Evolutionary conservation across 2,113 vertebrate genomes (phyloP).

Genomic region (Pangasianodon gigas): DNA sequence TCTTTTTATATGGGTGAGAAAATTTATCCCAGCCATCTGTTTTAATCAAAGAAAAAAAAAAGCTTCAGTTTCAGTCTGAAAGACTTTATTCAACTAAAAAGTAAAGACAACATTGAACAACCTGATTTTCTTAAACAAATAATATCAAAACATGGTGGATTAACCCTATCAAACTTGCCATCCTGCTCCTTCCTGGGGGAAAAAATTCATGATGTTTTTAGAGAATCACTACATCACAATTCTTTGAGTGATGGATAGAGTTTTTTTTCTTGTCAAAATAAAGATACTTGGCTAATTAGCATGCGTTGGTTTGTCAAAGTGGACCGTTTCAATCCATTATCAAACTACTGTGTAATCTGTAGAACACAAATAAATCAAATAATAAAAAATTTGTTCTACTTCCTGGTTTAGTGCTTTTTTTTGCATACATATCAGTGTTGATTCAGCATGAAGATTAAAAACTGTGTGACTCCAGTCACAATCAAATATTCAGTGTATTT

Average conservation of each 20-base stretch:
- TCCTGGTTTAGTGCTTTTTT: neutral
- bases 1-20: constrained; percentile 70
- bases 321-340: neutral
- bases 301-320: neutral
- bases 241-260: no score
- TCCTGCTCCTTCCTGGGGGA: neutral
- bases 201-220: neutral
- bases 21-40: constrained; percentile 79
- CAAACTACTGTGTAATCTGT: neutral
- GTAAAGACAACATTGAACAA: neutral
- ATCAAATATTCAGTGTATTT: no score
- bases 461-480: neutral
- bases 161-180: neutral
- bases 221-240: neutral
- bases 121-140: neutral
- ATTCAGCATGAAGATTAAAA: neutral
- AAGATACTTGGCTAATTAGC: neutral
- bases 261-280: neutral
- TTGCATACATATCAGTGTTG: neutral
- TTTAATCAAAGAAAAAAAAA: constrained; percentile 12
- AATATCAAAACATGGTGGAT: neutral
- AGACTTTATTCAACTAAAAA: neutral
- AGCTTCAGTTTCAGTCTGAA: neutral
- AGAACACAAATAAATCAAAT: neutral
- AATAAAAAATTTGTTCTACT: neutral